Conservation (phyloP, 1,140 invertebrate species). For the Apocrypta bakeri region DNA sequence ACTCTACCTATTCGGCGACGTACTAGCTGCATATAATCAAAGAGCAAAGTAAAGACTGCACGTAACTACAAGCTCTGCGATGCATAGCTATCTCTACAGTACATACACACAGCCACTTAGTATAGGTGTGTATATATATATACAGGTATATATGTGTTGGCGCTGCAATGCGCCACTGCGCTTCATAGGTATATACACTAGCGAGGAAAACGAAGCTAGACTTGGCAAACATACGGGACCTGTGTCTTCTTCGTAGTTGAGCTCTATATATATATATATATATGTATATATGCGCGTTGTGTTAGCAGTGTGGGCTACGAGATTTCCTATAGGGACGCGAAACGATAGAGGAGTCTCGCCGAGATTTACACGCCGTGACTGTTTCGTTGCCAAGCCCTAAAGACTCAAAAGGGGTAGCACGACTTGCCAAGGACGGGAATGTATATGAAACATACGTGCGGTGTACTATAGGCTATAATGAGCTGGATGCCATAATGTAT, state of each 20-base stretch:
- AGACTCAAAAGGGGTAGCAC: neutral
- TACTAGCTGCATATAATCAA: constrained; percentile 19
- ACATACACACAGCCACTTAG: neutral
- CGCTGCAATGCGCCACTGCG: constrained; percentile 46
- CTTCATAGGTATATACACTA: neutral
- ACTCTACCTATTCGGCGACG: neutral
- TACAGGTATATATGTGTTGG: neutral
- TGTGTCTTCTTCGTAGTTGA: neutral
- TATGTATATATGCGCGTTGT: too few relatives aligned
- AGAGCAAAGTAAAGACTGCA: constrained; percentile 33
- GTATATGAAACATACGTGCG: neutral
- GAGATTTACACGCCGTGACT: constrained; percentile 23
- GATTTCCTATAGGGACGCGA: neutral
- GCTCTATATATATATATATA: too few relatives aligned
- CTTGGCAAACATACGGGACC: neutral
- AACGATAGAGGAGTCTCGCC: neutral
- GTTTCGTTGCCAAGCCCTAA: constrained; percentile 18
- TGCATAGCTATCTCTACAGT: neutral
- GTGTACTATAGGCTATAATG: neutral
- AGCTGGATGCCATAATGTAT: too few relatives aligned
- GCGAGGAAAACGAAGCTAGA: constrained; percentile 22
- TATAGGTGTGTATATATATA: neutral
- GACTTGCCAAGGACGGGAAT: neutral
- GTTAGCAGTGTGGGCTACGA: neutral
- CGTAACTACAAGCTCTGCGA: neutral